These are phyloP conservation scores for Coregonus suidteri DNA, from an alignment of 2,797 vertebrate genomes.

Conservation along the genomic window DNA sequence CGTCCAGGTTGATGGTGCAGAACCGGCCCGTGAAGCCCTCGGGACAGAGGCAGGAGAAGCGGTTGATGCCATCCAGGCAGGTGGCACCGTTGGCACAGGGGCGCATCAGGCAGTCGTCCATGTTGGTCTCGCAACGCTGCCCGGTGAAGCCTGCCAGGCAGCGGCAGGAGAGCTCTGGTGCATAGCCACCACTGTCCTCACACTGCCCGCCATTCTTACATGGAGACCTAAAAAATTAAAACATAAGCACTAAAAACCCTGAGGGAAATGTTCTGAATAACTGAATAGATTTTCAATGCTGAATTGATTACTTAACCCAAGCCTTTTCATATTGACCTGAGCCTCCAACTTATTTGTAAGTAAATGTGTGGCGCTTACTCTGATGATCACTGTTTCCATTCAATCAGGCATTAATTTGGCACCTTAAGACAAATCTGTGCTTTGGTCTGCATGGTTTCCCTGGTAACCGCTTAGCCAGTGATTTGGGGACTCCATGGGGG, in stretches of 20 bases:
- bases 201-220: constrained; percentile 91
- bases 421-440: constrained; percentile 17
- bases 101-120: constrained; percentile 89
- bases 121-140: constrained; percentile 79
- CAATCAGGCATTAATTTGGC: constrained; percentile 13
- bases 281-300: not conserved
- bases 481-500: constrained; percentile 14
- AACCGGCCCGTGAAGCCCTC: constrained; percentile 92
- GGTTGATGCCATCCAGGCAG: constrained; percentile 87
- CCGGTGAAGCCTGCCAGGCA: constrained; percentile 90
- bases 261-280: not conserved
- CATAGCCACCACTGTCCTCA: constrained; percentile 85
- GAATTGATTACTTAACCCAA: not conserved
- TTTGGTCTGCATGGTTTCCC: constrained; percentile 41
- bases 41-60: constrained; percentile 90
- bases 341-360: not conserved
- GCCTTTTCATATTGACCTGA: too few species aligned
- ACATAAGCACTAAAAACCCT: not conserved
- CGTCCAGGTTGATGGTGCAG: constrained; percentile 91
- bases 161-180: constrained; percentile 80
- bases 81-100: constrained; percentile 94
- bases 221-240: constrained; percentile 73
- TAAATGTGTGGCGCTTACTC: not conserved
- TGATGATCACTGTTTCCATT: constrained; percentile 3
- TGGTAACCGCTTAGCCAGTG: constrained; percentile 44